Evolutionary conservation across 1,140 invertebrate species (phyloP).

Genomic region (Calliphora vicina): DNA sequence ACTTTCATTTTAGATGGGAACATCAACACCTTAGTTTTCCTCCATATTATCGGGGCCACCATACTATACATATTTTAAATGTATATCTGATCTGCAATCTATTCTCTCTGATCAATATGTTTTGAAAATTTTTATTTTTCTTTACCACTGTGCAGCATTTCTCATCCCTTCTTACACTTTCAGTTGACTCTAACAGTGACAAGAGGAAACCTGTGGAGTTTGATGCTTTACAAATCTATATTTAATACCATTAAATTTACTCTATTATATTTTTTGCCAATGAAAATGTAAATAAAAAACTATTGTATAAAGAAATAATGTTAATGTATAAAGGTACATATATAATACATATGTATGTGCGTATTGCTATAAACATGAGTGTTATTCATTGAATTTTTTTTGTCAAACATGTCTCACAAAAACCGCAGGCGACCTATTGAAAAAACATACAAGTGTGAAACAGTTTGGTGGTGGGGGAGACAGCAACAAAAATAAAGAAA

Average conservation of each 20-base stretch:
- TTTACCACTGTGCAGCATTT: background rate
- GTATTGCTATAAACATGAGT: too few species aligned
- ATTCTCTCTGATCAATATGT: too few species aligned
- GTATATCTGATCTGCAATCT: too few species aligned
- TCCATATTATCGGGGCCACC: too few species aligned
- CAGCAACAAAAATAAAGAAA: background rate
- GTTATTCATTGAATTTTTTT: too few species aligned
- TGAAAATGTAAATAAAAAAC: background rate
- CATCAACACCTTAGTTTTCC: too few species aligned
- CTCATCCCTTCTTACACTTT: too few species aligned
- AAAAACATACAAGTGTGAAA: background rate
- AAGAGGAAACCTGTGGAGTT: background rate
- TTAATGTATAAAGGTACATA: too few species aligned
- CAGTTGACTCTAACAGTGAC: background rate
- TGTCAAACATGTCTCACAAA: background rate
- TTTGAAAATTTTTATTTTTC: too few species aligned
- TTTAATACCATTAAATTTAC: constrained; percentile 1
- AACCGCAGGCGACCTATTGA: background rate
- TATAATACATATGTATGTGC: too few species aligned
- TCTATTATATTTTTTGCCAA: background rate
- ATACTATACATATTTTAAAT: too few species aligned
- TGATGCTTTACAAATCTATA: background rate
- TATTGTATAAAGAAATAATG: background rate
- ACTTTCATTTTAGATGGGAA: too few species aligned
- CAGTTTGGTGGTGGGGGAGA: background rate